phyloP scores from a whole-genome alignment of 2,888 invertebrate genomes.

The Rhagium mordax region DNA sequence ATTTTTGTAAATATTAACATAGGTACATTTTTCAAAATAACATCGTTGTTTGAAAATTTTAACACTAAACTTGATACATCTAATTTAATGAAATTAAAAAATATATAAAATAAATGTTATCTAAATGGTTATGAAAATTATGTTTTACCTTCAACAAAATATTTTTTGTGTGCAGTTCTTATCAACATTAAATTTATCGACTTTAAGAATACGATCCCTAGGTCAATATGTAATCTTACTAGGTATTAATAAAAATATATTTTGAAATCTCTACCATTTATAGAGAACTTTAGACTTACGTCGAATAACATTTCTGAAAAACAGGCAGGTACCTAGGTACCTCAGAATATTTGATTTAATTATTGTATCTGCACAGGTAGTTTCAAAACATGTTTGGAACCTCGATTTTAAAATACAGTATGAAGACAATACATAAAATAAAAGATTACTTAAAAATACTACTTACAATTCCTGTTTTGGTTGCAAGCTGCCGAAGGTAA shows the following conservation, averaged over 20 bases:
- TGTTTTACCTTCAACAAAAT: too few relatives aligned
- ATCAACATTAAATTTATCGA: background rate
- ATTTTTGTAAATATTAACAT: too few relatives aligned
- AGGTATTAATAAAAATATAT: background rate
- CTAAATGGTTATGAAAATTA: too few relatives aligned
- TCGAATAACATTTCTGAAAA: background rate
- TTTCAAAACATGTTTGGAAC: too few relatives aligned
- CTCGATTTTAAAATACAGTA: too few relatives aligned
- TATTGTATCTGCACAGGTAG: background rate
- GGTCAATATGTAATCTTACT: background rate
- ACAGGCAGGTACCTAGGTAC: background rate
- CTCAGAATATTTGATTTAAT: background rate
- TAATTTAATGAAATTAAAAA: too few relatives aligned
- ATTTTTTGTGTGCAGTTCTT: too few relatives aligned
- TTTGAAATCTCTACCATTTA: background rate
- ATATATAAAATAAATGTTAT: too few relatives aligned
- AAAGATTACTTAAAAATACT: conserved; percentile 2
- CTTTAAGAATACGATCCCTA: background rate
- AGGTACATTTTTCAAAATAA: too few relatives aligned
- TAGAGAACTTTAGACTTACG: background rate
- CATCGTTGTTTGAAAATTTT: too few relatives aligned
- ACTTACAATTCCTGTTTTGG: conserved; percentile 63
- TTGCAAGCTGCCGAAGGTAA: conserved; percentile 45
- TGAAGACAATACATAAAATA: conserved; percentile 11
- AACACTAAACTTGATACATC: too few relatives aligned